Evolutionary conservation across 2,113 vertebrate genomes (phyloP).

Genomic region (Suncus etruscus): DNA sequence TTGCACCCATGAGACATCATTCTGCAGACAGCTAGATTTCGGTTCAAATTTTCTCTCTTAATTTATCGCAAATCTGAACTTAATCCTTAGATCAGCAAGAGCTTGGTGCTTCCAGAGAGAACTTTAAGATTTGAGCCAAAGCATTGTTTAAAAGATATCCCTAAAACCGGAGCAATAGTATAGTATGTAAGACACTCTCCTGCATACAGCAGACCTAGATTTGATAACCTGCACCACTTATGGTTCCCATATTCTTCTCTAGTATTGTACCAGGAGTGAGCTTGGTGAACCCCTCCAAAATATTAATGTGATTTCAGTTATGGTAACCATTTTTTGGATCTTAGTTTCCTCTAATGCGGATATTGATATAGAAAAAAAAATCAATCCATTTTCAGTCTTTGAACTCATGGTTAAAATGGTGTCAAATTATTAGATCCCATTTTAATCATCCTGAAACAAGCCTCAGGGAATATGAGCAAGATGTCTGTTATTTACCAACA

Average conservation of each 20-base stretch:
- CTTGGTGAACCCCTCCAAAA: too few relatives aligned
- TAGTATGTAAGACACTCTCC: too few relatives aligned
- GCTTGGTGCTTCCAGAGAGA: constrained; percentile 43
- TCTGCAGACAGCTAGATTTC: constrained; percentile 59
- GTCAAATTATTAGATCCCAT: too few relatives aligned
- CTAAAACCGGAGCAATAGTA: too few relatives aligned
- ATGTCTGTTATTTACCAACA: not conserved
- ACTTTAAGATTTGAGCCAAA: not conserved
- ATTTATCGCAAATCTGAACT: constrained; percentile 38
- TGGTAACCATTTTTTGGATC: not conserved
- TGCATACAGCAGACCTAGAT: too few relatives aligned
- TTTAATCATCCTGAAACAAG: not conserved
- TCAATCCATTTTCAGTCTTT: not conserved
- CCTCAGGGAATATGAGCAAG: not conserved
- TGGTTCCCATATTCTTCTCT: too few relatives aligned
- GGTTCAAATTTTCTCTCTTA: constrained; percentile 56
- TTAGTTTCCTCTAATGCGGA: not conserved
- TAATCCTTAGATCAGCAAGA: not conserved
- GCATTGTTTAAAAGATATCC: not conserved
- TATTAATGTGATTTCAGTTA: not conserved
- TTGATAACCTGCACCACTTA: too few relatives aligned
- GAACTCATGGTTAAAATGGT: not conserved
- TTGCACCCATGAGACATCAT: constrained; percentile 43
- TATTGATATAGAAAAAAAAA: not conserved
- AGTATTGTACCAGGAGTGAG: too few relatives aligned